Evolutionary conservation across 2,113 vertebrate genomes (phyloP).

Genomic region (Corythornis cristatus): DNA sequence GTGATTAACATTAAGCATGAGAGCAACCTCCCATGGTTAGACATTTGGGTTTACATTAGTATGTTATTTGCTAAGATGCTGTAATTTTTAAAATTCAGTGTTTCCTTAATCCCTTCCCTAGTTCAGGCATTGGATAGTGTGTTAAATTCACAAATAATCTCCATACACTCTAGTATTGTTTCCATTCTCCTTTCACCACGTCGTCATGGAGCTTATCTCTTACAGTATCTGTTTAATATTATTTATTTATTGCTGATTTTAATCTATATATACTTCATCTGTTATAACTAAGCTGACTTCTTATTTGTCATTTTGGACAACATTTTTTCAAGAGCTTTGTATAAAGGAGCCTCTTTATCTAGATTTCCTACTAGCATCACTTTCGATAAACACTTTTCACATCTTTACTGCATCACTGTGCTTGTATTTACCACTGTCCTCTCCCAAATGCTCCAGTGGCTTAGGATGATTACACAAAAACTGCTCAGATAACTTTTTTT

Average conservation of each 20-base stretch:
- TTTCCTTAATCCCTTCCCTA: not conserved
- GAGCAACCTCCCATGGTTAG: not conserved
- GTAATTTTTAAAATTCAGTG: not conserved
- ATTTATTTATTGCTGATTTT: not conserved
- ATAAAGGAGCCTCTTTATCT: not conserved
- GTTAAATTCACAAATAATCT: not conserved
- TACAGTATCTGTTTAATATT: not conserved
- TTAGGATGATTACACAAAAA: not conserved
- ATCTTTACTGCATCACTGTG: not conserved
- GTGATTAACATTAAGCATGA: not conserved
- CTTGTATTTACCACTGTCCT: not conserved
- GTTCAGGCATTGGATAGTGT: not conserved
- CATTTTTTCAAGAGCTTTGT: not conserved
- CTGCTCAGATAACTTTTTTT: not conserved
- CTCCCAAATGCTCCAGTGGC: not conserved
- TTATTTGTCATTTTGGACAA: not conserved
- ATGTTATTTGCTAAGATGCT: not conserved
- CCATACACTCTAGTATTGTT: not conserved
- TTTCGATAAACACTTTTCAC: not conserved
- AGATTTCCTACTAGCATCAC: not conserved
- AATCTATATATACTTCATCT: not conserved
- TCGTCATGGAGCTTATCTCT: not conserved
- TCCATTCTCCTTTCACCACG: not conserved
- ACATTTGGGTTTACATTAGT: not conserved
- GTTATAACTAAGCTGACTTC: not conserved